Percentiles rank a stretch among this genome's conserved stretches.
These are phyloP conservation scores for Drosophila melanocephala DNA, from an alignment of 2,888 invertebrate species.

Conservation along the genomic window DNA sequence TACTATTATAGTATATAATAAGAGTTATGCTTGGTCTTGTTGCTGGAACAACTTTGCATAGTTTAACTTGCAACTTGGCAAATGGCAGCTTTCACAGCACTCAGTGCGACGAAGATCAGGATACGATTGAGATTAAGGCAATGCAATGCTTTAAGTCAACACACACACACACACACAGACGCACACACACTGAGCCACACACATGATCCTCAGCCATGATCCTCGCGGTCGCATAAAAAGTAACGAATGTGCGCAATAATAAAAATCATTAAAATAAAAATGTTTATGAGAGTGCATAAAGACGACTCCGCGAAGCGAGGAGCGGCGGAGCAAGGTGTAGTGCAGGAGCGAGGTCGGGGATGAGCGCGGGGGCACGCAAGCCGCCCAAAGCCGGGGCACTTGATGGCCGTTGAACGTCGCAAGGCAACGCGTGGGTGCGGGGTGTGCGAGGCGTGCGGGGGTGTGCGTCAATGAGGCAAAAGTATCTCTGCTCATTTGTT, in stretches of 20 bases:
- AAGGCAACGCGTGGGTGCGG: neutral
- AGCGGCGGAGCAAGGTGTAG: conserved; percentile 11
- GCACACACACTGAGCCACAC: neutral
- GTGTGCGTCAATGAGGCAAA: conserved; percentile 73
- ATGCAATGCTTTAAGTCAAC: conserved; percentile 9
- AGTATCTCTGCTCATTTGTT: conserved; percentile 71
- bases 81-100: conserved; percentile 28
- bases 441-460: conserved; percentile 16
- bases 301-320: conserved; percentile 45
- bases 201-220: conserved; percentile 4
- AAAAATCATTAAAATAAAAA: conserved; percentile 84
- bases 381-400: conserved; percentile 56
- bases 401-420: conserved; percentile 54
- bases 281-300: conserved; percentile 83
- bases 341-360: conserved; percentile 22
- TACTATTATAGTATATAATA: neutral
- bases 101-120: conserved; percentile 50
- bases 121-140: conserved; percentile 37
- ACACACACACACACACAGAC: neutral
- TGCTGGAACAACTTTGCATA: neutral
- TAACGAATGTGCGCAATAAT: conserved; percentile 82
- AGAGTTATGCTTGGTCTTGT: neutral
- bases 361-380: conserved; percentile 5
- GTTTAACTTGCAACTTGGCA: conserved; percentile 11
- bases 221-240: conserved; percentile 68